A percentile compares a stretch with the other conserved stretches of the same genome.
phyloP scores from a whole-genome alignment of 2,797 vertebrate species.

The Sebastes matsubarae region DNA sequence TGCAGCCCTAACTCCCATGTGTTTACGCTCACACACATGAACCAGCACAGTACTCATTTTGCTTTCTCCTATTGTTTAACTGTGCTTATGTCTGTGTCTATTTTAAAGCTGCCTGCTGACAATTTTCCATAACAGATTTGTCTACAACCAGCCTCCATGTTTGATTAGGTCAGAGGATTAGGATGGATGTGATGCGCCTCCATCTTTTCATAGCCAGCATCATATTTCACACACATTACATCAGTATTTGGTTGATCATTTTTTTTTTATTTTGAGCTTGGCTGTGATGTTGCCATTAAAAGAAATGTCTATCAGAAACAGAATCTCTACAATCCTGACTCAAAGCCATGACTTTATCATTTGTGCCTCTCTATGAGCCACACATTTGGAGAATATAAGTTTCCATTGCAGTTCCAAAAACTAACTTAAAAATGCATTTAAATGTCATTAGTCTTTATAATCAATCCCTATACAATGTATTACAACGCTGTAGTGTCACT shows the following conservation, averaged over 20 bases:
- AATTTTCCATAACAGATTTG: neutral
- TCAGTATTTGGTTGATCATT: neutral
- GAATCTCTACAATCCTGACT: neutral
- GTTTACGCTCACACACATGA: neutral
- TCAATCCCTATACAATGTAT: neutral
- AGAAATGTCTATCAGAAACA: neutral
- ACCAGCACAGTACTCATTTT: neutral
- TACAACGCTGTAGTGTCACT: neutral
- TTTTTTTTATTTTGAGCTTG: neutral
- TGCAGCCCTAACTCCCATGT: no score
- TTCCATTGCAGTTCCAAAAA: neutral
- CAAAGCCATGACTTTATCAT: neutral
- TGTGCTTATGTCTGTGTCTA: neutral
- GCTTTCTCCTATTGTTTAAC: neutral
- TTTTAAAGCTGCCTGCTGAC: neutral
- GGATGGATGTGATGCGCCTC: neutral
- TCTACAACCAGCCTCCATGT: slow-evolving; percentile 11
- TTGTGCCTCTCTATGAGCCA: neutral
- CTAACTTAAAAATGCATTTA: neutral
- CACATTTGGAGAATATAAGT: neutral
- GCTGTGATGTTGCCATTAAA: neutral
- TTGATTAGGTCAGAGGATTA: slow-evolving; percentile 37
- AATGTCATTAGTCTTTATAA: neutral
- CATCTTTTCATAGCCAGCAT: slow-evolving; percentile 14
- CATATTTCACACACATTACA: neutral